Evolutionary conservation across 2,113 vertebrate species (phyloP).

Genomic region (Polypterus bichir): DNA sequence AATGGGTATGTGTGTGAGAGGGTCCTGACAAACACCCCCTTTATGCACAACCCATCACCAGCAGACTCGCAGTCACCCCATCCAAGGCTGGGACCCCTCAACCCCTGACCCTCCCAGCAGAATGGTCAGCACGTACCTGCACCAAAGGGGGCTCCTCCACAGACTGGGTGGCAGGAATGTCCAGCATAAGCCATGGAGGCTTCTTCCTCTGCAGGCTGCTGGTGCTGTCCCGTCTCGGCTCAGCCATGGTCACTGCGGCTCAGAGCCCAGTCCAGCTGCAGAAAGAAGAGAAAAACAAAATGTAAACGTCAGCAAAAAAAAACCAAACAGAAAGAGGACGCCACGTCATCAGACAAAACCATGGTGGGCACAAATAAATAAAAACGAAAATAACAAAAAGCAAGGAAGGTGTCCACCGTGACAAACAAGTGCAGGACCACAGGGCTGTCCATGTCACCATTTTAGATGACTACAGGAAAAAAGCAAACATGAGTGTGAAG

Average conservation of each 20-base stretch:
- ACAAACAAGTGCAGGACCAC: no score
- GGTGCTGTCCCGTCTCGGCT: slow-evolving; percentile 70
- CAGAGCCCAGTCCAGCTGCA: slow-evolving; percentile 52
- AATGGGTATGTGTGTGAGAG: background rate
- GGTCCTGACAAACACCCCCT: background rate
- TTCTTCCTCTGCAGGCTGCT: slow-evolving; percentile 97
- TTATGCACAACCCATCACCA: background rate
- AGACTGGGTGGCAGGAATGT: slow-evolving; percentile 62
- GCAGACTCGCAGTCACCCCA: background rate
- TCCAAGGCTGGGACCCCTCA: background rate
- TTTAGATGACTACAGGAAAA: no score
- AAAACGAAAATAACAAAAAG: no score
- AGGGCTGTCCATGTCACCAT: no score
- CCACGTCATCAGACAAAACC: no score
- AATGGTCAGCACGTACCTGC: slow-evolving; percentile 50
- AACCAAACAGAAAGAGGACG: no score
- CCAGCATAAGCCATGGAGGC: slow-evolving; percentile 86
- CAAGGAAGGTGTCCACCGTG: no score
- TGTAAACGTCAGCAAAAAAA: no score
- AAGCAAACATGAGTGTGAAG: no score
- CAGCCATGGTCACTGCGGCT: slow-evolving; percentile 65
- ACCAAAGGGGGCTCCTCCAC: slow-evolving; percentile 59
- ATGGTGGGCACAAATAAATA: no score
- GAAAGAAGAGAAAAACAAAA: slow-evolving; percentile 7
- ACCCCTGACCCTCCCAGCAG: background rate